These are phyloP conservation scores for Akabosia matsudoensis DNA, from an alignment of 1,140 invertebrate species.

Conservation along the genomic window DNA sequence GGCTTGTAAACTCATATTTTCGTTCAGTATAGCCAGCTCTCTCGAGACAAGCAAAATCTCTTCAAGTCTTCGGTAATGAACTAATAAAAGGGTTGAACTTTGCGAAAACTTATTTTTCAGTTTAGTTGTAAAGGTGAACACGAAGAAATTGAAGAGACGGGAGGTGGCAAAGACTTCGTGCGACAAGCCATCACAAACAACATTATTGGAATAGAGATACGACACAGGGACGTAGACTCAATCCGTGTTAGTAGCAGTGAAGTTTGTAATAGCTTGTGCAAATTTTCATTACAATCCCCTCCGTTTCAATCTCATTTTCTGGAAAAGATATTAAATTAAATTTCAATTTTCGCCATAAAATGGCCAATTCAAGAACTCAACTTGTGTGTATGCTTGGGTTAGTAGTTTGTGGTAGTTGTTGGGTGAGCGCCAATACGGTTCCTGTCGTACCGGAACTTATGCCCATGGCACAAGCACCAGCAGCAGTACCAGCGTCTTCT, in stretches of 20 bases:
- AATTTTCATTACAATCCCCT: constrained; percentile 2
- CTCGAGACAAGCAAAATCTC: too few relatives aligned
- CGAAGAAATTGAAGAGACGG: too few relatives aligned
- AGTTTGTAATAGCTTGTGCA: constrained; percentile 17
- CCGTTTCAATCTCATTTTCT: neutral
- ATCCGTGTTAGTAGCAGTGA: neutral
- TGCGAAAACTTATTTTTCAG: neutral
- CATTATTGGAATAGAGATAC: too few relatives aligned
- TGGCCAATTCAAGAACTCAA: constrained; percentile 16
- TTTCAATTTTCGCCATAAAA: constrained; percentile 21
- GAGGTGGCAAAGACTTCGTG: too few relatives aligned
- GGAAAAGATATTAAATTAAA: constrained; percentile 23
- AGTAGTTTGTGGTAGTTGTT: constrained; percentile 4
- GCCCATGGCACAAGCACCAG: neutral
- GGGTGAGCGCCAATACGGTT: neutral
- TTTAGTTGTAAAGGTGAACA: neutral
- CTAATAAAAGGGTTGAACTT: constrained; percentile 2
- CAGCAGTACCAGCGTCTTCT: neutral
- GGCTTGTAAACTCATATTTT: neutral
- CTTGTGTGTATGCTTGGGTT: constrained; percentile 1
- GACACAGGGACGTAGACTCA: neutral
- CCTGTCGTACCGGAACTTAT: neutral
- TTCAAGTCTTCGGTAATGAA: neutral
- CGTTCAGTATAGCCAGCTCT: neutral
- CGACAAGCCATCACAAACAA: neutral